A percentile compares a stretch with the other conserved stretches of the same genome.
phyloP scores from a whole-genome alignment of 2,113 vertebrate species.

The Tetrao urogallus region DNA sequence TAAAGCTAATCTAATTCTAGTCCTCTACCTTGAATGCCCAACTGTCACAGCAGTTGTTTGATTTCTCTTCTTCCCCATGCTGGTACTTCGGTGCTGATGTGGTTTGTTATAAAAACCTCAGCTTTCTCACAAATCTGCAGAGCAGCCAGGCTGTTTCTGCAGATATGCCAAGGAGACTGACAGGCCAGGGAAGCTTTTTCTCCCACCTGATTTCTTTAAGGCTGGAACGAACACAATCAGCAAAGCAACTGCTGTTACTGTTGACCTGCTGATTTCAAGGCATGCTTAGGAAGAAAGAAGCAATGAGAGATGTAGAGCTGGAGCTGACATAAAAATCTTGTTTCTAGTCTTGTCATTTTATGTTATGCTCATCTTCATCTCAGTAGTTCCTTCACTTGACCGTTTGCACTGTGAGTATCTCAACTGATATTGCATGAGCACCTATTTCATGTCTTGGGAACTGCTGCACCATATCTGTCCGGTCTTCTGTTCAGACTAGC shows the following conservation, averaged over 20 bases:
- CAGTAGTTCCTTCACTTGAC: background rate
- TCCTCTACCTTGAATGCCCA: background rate
- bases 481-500: background rate
- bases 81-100: background rate
- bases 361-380: background rate
- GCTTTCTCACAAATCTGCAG: background rate
- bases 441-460: background rate
- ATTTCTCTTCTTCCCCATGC: background rate
- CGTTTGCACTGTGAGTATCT: background rate
- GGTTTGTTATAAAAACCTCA: background rate
- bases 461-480: background rate
- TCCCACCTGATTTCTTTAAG: background rate
- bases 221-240: background rate
- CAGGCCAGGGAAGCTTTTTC: background rate
- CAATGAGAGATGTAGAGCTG: fast-evolving
- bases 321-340: background rate
- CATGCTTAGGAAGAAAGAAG: background rate
- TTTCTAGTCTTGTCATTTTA: background rate
- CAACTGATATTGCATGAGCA: background rate
- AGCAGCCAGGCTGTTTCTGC: background rate
- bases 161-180: background rate
- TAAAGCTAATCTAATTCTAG: background rate
- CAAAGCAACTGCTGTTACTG: background rate
- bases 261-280: background rate
- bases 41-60: background rate